Percentiles rank a stretch among this genome's conserved stretches.
Evolutionary conservation across 2,888 invertebrate species (phyloP).

Genomic region (Liopterus haemorrhoidalis): DNA sequence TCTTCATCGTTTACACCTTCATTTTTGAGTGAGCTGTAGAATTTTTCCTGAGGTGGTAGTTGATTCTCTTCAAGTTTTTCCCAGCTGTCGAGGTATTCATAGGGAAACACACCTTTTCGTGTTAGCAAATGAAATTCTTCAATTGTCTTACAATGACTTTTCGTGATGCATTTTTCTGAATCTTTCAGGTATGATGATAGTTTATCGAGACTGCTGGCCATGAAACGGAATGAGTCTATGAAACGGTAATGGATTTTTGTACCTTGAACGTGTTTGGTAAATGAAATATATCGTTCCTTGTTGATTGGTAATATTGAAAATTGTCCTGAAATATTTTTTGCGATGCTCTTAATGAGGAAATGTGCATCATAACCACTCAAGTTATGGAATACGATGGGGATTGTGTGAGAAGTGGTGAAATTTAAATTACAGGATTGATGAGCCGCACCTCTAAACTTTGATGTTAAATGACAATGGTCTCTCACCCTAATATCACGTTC

Average conservation of each 20-base stretch:
- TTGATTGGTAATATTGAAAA: constrained; percentile 21
- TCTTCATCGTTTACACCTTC: constrained; percentile 30
- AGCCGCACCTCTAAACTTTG: constrained; percentile 9
- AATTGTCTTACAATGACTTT: too few relatives aligned
- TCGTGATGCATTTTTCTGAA: constrained; percentile 20
- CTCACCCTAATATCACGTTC: too few relatives aligned
- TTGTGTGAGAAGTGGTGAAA: background rate
- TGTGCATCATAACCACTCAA: constrained; percentile 24
- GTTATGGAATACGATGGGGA: constrained; percentile 19
- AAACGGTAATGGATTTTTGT: constrained; percentile 27
- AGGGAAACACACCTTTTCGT: constrained; percentile 35
- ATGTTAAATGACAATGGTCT: constrained; percentile 9
- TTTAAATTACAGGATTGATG: constrained; percentile 11
- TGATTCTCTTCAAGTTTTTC: constrained; percentile 29
- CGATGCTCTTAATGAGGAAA: constrained; percentile 21
- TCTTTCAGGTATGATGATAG: constrained; percentile 23
- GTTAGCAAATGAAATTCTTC: constrained; percentile 22
- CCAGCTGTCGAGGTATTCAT: constrained; percentile 34
- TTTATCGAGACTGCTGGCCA: constrained; percentile 27
- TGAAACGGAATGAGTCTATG: constrained; percentile 15
- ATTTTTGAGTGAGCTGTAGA: constrained; percentile 32
- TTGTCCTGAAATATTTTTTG: background rate
- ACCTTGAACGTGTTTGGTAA: constrained; percentile 26
- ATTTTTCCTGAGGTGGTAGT: constrained; percentile 31
- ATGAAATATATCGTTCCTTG: constrained; percentile 32